A percentile compares a stretch with the other conserved stretches of the same genome.
Evolutionary conservation across 2,888 invertebrate genomes (phyloP).

Genomic region (Luffia ferchaultella): DNA sequence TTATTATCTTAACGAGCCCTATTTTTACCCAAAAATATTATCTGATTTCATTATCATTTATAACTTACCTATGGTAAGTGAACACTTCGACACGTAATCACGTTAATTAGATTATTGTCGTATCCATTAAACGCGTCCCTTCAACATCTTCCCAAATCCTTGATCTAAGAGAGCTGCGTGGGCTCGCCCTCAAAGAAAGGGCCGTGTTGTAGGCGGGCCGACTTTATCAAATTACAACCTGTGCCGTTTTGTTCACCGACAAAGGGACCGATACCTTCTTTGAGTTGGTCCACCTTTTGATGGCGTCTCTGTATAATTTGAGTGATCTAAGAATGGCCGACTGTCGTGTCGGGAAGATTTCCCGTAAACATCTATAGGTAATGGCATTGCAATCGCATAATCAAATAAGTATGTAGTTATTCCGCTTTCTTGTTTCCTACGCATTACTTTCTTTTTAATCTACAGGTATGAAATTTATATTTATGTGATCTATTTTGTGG

Average conservation of each 20-base stretch:
- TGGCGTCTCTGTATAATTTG: conserved; percentile 8
- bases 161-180: conserved; percentile 51
- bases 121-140: background rate
- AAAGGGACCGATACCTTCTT: conserved; percentile 40
- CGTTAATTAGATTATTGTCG: background rate
- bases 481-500: no score
- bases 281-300: conserved; percentile 30
- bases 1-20: no score
- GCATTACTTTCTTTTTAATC: no score
- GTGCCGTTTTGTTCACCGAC: conserved; percentile 58
- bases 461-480: no score
- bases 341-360: background rate
- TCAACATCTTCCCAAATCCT: no score
- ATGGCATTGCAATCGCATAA: no score
- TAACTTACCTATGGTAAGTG: no score
- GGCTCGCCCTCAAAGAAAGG: conserved; percentile 51
- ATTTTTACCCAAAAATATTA: no score
- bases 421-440: no score
- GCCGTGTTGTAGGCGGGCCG: conserved; percentile 55
- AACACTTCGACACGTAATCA: no score
- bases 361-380: background rate
- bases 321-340: background rate
- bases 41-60: no score
- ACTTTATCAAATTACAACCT: conserved; percentile 65
- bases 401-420: no score